A percentile compares a stretch with the other conserved stretches of the same genome.
Conservation (phyloP, 2,113 vertebrate genomes). For the Dolichallabes microphthalmus region DNA sequence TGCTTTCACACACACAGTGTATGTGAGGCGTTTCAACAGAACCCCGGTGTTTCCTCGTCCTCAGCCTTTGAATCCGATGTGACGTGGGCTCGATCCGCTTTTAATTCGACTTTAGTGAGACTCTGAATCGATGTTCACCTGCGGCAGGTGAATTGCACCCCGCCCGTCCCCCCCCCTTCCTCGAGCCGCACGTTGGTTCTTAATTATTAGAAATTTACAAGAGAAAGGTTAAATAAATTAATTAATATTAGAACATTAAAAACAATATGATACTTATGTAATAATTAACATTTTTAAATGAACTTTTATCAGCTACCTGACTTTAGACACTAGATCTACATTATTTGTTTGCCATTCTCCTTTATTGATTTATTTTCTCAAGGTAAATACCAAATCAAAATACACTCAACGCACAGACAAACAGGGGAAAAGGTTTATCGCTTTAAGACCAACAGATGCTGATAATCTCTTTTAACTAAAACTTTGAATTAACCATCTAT, state of each 20-base stretch:
- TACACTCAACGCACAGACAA: background rate
- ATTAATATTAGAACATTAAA: no score
- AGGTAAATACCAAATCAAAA: background rate
- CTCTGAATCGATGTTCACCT: background rate
- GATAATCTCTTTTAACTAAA: background rate
- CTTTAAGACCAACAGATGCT: background rate
- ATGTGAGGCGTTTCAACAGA: background rate
- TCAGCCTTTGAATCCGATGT: background rate
- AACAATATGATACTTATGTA: no score
- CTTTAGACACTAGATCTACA: no score
- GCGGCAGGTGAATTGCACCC: background rate
- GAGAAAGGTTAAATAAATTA: no score
- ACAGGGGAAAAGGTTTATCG: background rate
- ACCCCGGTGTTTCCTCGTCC: background rate
- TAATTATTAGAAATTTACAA: no score
- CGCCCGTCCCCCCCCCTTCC: no score
- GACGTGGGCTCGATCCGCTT: background rate
- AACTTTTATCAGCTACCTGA: no score
- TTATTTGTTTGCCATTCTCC: no score
- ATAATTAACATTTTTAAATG: no score
- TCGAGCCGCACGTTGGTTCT: no score
- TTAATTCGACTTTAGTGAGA: background rate
- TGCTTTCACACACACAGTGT: background rate
- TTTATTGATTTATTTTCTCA: background rate
- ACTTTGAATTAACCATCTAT: background rate